Evolutionary conservation across 2,888 invertebrate species (phyloP), one percentile per base, ranked within the genome.

Genomic region (Euzophera pinguis): DNA sequence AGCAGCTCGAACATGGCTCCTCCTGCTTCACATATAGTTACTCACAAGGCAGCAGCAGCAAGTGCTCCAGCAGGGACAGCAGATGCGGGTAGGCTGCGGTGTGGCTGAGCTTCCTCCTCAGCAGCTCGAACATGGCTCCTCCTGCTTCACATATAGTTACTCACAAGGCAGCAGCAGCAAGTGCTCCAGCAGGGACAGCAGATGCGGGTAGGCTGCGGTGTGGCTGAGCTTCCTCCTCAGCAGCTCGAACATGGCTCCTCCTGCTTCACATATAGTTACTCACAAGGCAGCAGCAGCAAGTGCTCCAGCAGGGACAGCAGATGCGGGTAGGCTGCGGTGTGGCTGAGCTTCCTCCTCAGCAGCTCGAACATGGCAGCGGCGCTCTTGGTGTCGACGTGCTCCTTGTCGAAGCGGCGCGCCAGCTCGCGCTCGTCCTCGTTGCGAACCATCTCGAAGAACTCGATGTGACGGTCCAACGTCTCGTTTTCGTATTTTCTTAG

Each of bases 361-460:
- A 98, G 87, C 73, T 98, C 98, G 75, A 98, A 98, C 98, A 98
- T 98, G 48, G 94, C 92, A 0, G 95, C 93, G 0, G 98, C 97
- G 80, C 98, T 98, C 87, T 97, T 98, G 0, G 97, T 97, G 78
- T 98, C 98, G 48, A 98, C 94, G 81, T 98, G 98, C 64, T 96
- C 96, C 75, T 95, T 93, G 75, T 97, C 97, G 86, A 97, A 98
- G 67, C 96, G 94, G 59, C 97, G 92, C 3, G 97, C 96, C 57
- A 99, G 81, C 77, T 98, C 98, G 69, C 97, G 95, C 80, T 99
- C 99, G 81, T 99, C 99, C 84, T 99, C 98, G 71, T 95, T 96
- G 43, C 99, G 93, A 16, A 98, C 96, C 98, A 99, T 98, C 88
- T 99, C 99, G 88, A 99, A 99, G 86, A 99, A 98, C 81, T 99